These are phyloP conservation scores for Mionectes macconnelli DNA, from an alignment of 2,113 vertebrate genomes.

Conservation along the genomic window DNA sequence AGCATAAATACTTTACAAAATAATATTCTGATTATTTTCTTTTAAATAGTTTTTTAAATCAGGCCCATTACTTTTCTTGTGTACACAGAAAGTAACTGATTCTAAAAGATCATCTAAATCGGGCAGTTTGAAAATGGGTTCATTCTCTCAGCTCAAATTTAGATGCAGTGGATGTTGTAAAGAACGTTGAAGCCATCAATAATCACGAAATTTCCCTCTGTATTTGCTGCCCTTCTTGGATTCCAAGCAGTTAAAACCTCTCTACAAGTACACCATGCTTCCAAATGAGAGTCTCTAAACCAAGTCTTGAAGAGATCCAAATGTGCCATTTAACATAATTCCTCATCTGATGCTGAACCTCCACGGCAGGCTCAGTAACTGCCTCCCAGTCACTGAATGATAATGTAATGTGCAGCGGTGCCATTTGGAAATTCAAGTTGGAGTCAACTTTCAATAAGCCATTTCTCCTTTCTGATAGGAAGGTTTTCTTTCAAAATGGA, in stretches of 20 bases:
- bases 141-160: neutral
- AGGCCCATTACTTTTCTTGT: neutral
- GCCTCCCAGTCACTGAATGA: neutral
- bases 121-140: neutral
- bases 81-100: neutral
- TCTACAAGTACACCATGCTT: neutral
- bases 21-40: neutral
- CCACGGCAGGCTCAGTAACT: rapidly evolving
- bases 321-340: neutral
- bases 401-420: neutral
- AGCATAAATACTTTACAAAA: neutral
- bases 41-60: neutral
- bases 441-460: neutral
- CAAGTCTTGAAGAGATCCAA: neutral
- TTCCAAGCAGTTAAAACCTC: neutral
- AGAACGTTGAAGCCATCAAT: neutral
- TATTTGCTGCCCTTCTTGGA: neutral
- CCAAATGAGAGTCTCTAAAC: neutral
- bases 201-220: neutral
- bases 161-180: neutral
- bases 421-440: neutral
- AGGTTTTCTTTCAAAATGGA: conserved; percentile 14
- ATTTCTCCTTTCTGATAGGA: conserved; percentile 22
- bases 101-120: neutral
- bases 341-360: neutral